These are phyloP conservation scores for Mesochorus sp. DNA, from an alignment of 2,888 invertebrate genomes.

Conservation along the genomic window DNA sequence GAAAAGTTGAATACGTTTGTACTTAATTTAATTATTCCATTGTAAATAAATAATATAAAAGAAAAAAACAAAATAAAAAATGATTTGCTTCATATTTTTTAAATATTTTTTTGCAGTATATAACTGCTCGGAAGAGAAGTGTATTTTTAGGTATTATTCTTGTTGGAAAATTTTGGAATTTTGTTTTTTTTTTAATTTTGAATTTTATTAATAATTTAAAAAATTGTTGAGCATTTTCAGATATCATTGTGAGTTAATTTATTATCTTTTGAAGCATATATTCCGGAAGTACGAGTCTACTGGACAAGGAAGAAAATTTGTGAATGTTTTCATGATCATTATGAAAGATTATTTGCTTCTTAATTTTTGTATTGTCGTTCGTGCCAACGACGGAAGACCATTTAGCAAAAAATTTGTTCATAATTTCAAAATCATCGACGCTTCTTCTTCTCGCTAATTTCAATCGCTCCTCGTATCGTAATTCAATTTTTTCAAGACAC, in stretches of 20 bases:
- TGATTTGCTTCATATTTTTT: too few species aligned
- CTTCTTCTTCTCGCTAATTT: conserved; percentile 48
- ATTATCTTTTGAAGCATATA: conserved; percentile 41
- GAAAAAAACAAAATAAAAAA: too few species aligned
- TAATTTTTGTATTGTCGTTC: neutral
- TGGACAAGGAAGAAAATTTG: neutral
- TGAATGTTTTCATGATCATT: neutral
- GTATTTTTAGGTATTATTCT: too few species aligned
- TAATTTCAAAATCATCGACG: conserved; percentile 61
- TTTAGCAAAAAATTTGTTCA: conserved; percentile 63
- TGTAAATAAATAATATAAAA: too few species aligned
- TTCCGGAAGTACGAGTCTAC: conserved; percentile 49
- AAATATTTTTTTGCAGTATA: too few species aligned
- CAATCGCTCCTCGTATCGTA: conserved; percentile 50
- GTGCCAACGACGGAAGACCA: conserved; percentile 55
- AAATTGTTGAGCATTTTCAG: too few species aligned
- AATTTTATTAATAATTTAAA: too few species aligned
- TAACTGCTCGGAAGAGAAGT: too few species aligned
- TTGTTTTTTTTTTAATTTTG: too few species aligned
- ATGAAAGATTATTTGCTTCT: neutral
- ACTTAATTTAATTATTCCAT: too few species aligned
- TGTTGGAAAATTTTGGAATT: too few species aligned
- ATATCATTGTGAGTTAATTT: too few species aligned
- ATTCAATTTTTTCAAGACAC: conserved; percentile 56
- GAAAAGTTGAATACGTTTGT: conserved; percentile 39